Evolutionary conservation across 2,797 vertebrate species (phyloP).

Genomic region (Oreortyx pictus): DNA sequence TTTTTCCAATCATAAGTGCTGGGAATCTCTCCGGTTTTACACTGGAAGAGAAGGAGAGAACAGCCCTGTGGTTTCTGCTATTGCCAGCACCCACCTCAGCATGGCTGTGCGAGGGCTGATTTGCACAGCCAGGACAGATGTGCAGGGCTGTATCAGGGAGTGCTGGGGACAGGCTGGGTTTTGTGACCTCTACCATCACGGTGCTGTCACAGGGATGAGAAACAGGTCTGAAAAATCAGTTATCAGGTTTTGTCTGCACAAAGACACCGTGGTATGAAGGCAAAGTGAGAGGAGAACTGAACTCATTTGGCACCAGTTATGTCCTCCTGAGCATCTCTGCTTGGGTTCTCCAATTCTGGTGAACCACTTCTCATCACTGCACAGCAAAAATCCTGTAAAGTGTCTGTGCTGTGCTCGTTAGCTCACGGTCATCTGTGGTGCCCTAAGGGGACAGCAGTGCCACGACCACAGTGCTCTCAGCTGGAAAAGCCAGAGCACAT

Average conservation of each 20-base stretch:
- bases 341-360: accelerated
- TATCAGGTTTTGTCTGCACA: not conserved
- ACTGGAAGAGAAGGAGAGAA: not conserved
- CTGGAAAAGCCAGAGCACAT: not conserved
- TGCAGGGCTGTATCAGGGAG: not conserved
- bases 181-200: accelerated
- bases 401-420: not conserved
- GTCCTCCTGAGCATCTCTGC: not conserved
- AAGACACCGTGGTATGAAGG: not conserved
- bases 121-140: not conserved
- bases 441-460: not conserved
- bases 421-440: not conserved
- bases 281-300: not conserved
- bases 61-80: not conserved
- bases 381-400: not conserved
- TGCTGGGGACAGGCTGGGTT: not conserved
- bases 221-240: not conserved
- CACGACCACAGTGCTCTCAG: not conserved
- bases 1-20: not conserved
- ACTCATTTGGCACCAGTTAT: not conserved
- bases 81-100: not conserved
- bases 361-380: not conserved
- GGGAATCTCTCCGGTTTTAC: not conserved
- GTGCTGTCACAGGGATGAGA: not conserved
- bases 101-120: not conserved